Percentiles rank a stretch among this genome's conserved stretches.
Conservation (phyloP, 2,888 invertebrate genomes). For the Ochropacha duplaris region DNA sequence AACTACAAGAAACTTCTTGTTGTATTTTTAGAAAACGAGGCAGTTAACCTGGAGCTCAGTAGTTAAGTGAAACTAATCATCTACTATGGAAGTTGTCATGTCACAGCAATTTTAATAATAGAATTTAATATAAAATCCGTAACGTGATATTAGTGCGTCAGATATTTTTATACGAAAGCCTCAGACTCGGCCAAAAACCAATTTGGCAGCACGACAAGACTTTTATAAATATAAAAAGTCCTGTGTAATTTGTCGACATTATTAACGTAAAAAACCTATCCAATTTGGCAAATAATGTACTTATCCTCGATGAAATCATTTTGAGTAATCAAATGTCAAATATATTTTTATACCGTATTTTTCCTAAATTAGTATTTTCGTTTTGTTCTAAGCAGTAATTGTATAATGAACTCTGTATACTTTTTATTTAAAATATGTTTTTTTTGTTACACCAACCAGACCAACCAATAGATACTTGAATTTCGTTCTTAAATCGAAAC, state of each 20-base stretch:
- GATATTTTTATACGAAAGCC: not conserved
- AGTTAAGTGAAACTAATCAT: conserved; percentile 48
- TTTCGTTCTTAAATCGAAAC: no score
- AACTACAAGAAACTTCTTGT: conserved; percentile 35
- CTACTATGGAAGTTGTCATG: conserved; percentile 21
- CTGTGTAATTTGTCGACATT: no score
- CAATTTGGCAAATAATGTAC: no score
- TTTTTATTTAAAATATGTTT: no score
- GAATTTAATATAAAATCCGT: not conserved
- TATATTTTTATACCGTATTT: no score
- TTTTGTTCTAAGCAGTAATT: not conserved
- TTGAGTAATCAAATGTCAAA: no score
- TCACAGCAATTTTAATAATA: not conserved
- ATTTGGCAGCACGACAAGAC: not conserved
- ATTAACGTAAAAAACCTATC: no score
- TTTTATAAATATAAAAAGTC: no score
- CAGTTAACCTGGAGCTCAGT: conserved; percentile 33
- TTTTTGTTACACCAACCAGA: no score
- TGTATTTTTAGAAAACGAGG: conserved; percentile 29
- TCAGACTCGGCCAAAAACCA: not conserved
- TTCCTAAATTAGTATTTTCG: not conserved
- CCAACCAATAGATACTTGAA: no score
- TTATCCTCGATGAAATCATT: no score
- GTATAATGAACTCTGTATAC: no score
- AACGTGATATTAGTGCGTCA: not conserved